phyloP scores from a whole-genome alignment of 2,797 vertebrate species.

The Trematomus bernacchii region DNA sequence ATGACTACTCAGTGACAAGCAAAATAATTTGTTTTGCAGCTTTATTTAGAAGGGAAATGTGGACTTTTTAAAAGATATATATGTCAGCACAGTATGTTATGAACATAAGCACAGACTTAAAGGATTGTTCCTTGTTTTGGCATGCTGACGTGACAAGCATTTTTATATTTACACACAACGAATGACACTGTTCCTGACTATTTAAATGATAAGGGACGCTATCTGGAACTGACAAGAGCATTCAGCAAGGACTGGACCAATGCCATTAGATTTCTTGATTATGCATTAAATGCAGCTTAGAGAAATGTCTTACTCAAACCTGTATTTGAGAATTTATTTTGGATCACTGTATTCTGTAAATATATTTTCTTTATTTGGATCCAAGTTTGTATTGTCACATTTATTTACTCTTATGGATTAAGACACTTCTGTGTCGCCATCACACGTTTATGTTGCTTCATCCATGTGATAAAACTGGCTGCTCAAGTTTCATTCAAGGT shows the following conservation, averaged over 20 bases:
- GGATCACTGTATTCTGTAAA: slow-evolving; percentile 42
- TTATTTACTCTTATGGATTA: slow-evolving; percentile 5
- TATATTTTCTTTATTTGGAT: slow-evolving; percentile 50
- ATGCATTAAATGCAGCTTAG: slow-evolving; percentile 32
- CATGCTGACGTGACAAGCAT: slow-evolving; percentile 16
- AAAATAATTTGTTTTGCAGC: slow-evolving; percentile 35
- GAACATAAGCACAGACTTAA: slow-evolving; percentile 6
- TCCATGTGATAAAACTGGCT: slow-evolving; percentile 41
- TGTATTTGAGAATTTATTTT: slow-evolving; percentile 30
- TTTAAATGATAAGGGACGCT: slow-evolving; percentile 28
- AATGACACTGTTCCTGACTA: slow-evolving; percentile 10
- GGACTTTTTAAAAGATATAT: slow-evolving; percentile 1
- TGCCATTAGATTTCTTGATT: slow-evolving; percentile 43
- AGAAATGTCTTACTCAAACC: slow-evolving; percentile 30
- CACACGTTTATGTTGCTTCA: slow-evolving; percentile 26
- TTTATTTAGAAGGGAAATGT: slow-evolving; percentile 23
- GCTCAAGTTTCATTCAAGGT: slow-evolving; percentile 50
- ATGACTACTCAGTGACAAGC: slow-evolving; percentile 24
- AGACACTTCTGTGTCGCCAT: slow-evolving; percentile 11
- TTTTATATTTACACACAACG: slow-evolving; percentile 21
- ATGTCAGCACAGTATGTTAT: slow-evolving; percentile 15
- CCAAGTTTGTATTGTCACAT: slow-evolving; percentile 18
- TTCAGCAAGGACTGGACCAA: slow-evolving; percentile 54
- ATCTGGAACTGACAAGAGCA: slow-evolving; percentile 23
- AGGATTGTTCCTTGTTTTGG: neutral